Percentiles rank a stretch among this genome's conserved stretches.
Conservation (phyloP, 2,113 vertebrate genomes). For the Mungos mungo region DNA sequence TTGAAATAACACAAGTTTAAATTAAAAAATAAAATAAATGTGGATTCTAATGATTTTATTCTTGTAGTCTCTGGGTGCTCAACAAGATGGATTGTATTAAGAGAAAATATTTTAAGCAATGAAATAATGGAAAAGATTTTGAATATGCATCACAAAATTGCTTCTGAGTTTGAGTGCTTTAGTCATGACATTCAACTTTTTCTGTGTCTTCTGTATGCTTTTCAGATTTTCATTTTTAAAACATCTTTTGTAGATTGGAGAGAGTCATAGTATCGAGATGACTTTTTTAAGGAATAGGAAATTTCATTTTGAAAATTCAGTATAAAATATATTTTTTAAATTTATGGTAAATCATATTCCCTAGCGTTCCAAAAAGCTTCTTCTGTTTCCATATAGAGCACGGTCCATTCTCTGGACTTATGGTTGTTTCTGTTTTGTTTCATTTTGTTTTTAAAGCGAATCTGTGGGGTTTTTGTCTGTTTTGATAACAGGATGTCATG, state of each 20-base stretch:
- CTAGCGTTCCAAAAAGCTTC: neutral
- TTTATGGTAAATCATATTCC: neutral
- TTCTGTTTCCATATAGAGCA: constrained; percentile 27
- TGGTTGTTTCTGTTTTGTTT: constrained; percentile 23
- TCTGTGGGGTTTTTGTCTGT: constrained; percentile 55
- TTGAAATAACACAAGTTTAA: neutral
- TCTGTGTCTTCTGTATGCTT: neutral
- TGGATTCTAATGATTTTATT: neutral
- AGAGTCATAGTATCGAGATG: constrained; percentile 32
- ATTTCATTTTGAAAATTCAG: constrained; percentile 29
- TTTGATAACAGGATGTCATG: constrained; percentile 72
- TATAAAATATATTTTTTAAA: neutral
- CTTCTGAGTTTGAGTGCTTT: constrained; percentile 11
- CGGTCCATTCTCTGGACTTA: constrained; percentile 5
- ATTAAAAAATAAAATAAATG: constrained; percentile 12
- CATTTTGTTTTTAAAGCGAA: constrained; percentile 60
- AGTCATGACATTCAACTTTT: constrained; percentile 30
- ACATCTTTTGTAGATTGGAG: neutral
- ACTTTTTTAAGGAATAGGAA: neutral
- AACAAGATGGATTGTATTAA: neutral
- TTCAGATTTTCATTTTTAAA: constrained; percentile 30
- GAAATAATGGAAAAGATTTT: constrained; percentile 39
- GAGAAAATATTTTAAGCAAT: constrained; percentile 42
- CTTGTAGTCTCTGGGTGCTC: neutral
- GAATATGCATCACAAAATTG: constrained; percentile 7